Evolutionary conservation across 2,888 invertebrate species (phyloP), one percentile per base, ranked within the genome.

Genomic region (Panopea generosa): DNA sequence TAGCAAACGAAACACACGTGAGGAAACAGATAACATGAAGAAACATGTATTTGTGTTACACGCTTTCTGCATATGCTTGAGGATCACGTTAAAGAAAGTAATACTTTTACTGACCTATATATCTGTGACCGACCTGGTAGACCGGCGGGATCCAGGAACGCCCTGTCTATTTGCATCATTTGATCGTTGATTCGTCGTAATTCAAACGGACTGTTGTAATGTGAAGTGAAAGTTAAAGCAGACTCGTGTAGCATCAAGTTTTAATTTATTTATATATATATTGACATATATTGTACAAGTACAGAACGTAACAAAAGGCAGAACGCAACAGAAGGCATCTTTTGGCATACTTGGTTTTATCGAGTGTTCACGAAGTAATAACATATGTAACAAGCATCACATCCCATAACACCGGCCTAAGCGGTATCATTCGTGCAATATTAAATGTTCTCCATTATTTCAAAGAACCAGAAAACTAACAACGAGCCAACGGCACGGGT

Each of bases 101-200:
- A n/a, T n/a, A n/a, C n/a, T n/a, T n/a, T n/a, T 33, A 33, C 33
- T 33, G 16, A 76, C 76, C 76, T 61, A 53, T 70, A 76, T 11
- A 66, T 55, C 38, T 75, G 75, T 49, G 72, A 67, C n/a, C 77
- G 59, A 18, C 79, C 75, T 16, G 79, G 77, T 18, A 83, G 59
- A 45, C 77, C 72, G 14, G 75, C 73, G 0, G 84, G 83, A 57
- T 83, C 83, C 27, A 80, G 60, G 38, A 83, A 83, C 9, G 83
- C 52, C 29, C 83, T 29, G 26, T 83, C 83, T 38, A 80, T 53
- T 57, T 76, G 73, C 60, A 83, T 80, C 73, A 83, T 69, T 67
- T 80, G 79, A 55, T 83, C 83, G 43, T 83, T 83, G 3, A 83
- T 59, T 26, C 63, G 66, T 3, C 83, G 80, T 7, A 83, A 53